phyloP scores from a whole-genome alignment of 2,888 invertebrate species.

The Sericinus montela region DNA sequence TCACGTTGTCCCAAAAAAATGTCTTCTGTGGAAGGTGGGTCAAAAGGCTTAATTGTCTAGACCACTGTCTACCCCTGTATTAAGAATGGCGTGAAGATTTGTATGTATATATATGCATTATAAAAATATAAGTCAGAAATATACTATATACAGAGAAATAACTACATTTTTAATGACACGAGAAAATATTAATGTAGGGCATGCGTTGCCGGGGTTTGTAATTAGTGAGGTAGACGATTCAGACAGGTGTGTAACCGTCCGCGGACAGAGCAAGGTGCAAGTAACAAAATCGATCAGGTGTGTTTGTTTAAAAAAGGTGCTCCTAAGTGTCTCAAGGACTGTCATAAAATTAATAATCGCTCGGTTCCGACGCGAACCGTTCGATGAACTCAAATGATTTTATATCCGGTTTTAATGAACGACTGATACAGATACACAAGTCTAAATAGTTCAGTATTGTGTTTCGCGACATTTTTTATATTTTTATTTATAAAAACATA shows the following conservation, averaged over 20 bases:
- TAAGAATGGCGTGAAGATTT: too few species aligned
- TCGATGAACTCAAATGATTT: slow-evolving; percentile 20
- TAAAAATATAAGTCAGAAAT: too few species aligned
- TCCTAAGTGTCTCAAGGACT: slow-evolving; percentile 47
- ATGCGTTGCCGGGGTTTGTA: neutral
- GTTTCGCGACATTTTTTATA: too few species aligned
- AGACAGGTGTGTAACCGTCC: slow-evolving; percentile 43
- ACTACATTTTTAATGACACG: neutral
- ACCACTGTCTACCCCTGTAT: too few species aligned
- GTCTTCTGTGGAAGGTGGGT: too few species aligned
- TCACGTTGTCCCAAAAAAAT: too few species aligned
- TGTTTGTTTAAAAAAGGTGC: slow-evolving; percentile 74
- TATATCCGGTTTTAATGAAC: neutral
- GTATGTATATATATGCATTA: too few species aligned
- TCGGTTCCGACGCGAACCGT: slow-evolving; percentile 9
- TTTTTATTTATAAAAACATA: too few species aligned
- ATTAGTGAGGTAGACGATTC: slow-evolving; percentile 22
- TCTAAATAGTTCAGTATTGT: neutral
- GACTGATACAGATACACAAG: neutral
- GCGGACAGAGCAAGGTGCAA: slow-evolving; percentile 70
- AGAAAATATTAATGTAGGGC: neutral
- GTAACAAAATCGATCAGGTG: slow-evolving; percentile 67
- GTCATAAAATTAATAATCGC: slow-evolving; percentile 50
- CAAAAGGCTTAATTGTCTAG: too few species aligned
- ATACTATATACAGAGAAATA: neutral